phyloP scores from a whole-genome alignment of 2,797 vertebrate species.

The Anguilla anguilla region DNA sequence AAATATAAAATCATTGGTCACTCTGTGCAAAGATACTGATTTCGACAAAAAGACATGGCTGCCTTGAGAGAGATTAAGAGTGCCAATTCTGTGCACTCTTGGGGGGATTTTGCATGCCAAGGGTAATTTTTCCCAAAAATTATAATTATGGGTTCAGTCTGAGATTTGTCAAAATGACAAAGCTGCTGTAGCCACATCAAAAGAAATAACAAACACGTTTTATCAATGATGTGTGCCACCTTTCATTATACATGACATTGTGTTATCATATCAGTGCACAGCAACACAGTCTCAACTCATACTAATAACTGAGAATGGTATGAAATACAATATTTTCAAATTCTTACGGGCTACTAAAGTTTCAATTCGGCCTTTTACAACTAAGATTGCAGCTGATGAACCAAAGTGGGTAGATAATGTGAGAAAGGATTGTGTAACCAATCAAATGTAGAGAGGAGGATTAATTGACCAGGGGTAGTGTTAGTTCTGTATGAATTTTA shows the following conservation, averaged over 20 bases:
- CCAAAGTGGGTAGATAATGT: not conserved
- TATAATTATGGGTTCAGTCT: slow-evolving; percentile 66
- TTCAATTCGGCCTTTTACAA: not conserved
- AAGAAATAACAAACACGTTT: slow-evolving; percentile 48
- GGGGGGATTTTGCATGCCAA: slow-evolving; percentile 63
- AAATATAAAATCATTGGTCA: not conserved
- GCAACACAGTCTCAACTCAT: not conserved
- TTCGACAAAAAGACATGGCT: not conserved
- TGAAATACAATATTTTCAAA: not conserved
- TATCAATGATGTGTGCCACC: slow-evolving; percentile 49
- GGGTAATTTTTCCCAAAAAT: slow-evolving; percentile 58
- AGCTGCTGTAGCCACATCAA: slow-evolving; percentile 67
- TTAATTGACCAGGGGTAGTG: not conserved
- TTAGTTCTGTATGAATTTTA: not conserved
- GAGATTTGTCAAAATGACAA: slow-evolving; percentile 65
- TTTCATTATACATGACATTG: slow-evolving; percentile 49
- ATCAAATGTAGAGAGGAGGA: not conserved
- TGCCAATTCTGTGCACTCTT: slow-evolving; percentile 1
- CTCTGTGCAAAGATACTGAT: not conserved
- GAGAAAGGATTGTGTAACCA: not conserved
- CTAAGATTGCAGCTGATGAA: not conserved
- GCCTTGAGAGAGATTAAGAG: not conserved
- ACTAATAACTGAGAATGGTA: not conserved
- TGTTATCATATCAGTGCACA: not conserved
- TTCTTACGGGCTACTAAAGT: not conserved